These are phyloP conservation scores for Liolophura sinensis DNA, from an alignment of 1,140 invertebrate genomes.

Conservation along the genomic window DNA sequence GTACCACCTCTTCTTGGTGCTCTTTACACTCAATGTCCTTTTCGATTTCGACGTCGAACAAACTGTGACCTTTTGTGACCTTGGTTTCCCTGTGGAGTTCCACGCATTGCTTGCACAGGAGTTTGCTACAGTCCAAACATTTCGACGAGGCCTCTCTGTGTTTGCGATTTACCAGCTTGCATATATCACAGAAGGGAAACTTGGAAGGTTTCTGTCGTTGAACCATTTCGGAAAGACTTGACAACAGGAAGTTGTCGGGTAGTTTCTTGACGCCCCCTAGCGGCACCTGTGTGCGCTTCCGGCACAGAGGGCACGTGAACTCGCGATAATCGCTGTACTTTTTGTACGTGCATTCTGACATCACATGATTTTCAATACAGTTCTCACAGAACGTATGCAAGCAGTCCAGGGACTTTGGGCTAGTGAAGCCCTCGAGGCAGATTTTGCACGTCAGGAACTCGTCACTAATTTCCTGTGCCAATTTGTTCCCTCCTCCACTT, in stretches of 20 bases:
- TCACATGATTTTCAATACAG: slow-evolving; percentile 65
- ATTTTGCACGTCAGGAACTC: slow-evolving; percentile 56
- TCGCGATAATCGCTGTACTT: slow-evolving; percentile 60
- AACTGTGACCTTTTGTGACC: slow-evolving; percentile 56
- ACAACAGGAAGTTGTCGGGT: slow-evolving; percentile 61
- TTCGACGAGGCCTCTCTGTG: slow-evolving; percentile 58
- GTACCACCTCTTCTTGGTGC: slow-evolving; percentile 57
- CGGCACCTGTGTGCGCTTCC: slow-evolving; percentile 59
- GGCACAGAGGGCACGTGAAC: slow-evolving; percentile 60
- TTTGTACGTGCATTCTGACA: slow-evolving; percentile 57
- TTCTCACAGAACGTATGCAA: slow-evolving; percentile 91
- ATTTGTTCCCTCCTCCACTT: too few relatives aligned
- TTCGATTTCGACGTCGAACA: slow-evolving; percentile 60
- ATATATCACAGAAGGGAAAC: slow-evolving; percentile 59
- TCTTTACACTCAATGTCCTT: slow-evolving; percentile 61
- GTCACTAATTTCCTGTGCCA: too few relatives aligned
- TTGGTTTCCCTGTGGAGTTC: slow-evolving; percentile 57
- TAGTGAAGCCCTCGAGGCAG: slow-evolving; percentile 56
- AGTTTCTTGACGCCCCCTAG: slow-evolving; percentile 60
- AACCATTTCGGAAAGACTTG: slow-evolving; percentile 56
- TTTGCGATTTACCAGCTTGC: slow-evolving; percentile 55
- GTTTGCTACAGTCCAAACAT: slow-evolving; percentile 60
- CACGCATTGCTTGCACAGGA: slow-evolving; percentile 58
- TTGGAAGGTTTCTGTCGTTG: slow-evolving; percentile 53
- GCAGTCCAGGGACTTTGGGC: slow-evolving; percentile 83